Base-by-base conservation (phyloP, 64 coral and sea anemone genomes). In the Actinia equina region DNA sequence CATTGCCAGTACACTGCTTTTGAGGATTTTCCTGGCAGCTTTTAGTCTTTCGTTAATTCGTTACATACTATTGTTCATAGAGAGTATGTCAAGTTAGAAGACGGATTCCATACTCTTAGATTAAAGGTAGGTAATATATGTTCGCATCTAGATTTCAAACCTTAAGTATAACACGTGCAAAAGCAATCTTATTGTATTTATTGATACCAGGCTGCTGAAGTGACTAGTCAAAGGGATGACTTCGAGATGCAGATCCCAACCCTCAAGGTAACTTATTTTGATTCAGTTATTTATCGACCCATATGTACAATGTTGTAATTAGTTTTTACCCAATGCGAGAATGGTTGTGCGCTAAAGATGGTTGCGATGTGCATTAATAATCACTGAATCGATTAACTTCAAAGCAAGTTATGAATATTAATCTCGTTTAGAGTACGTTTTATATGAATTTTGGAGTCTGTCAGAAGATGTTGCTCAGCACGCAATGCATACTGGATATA, bases 211-310 rank as follows among this genome's bases (percentile, higher is more conserved):
- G 88, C 95, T 7, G 97, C 93, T 54, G 97, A 99, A 76, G 78
- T 90, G 3, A 95, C 90, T 8, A 57, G 90, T 51, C 88, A 95
- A 30, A 90, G 86, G 55, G 93, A 99, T 84, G 91, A 99, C 65
- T 87, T 92, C 4, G 97, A 99, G 52, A 85, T 95, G 80, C 97
- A 99, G 52, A 84, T 99, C 45, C 97, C 97, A 54, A 99, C 97
- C 15, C 77, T 95, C 11, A 99, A 99, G 93, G 97, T 99, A 45
- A 84, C 26, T 17, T 16, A 7, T 0, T 37, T 37, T 37, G 30
- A 37, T 37, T 37, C 30, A 37, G 46, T 49, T 49, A 49, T 49
- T 49, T 2, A 1, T 37, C 30, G 30, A 37, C 30, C 30, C 30
- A 37, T 0, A 37, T 37, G 30, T 37, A 37, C 30, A 37, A 37